Evolutionary conservation across 2,888 invertebrate species (phyloP), one percentile per base, ranked within the genome.

Genomic region (Dioctria linearis): DNA sequence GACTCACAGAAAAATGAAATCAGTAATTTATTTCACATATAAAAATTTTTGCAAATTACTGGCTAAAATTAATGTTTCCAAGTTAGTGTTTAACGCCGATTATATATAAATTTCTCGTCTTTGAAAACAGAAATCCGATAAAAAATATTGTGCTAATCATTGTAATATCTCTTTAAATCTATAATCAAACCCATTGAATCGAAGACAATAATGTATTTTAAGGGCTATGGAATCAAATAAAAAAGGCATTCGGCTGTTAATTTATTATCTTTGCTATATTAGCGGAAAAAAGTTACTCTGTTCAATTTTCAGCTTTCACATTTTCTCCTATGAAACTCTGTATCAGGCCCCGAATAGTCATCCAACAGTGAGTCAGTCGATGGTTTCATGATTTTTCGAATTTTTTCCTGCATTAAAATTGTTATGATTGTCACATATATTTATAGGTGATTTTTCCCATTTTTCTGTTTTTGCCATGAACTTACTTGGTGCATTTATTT

Each of bases 341-440:
- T 57, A 57, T 65, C 65, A 40, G 39, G 40, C 65, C 39, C 37
- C 39, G 13, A n/a, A 39, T 2, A 65, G 9, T 11, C 37, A 9
- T 5, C n/a, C 40, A 6, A 5, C 59, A 59, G 11, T 25, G 40
- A 11, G 39, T n/a, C 37, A n/a, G 40, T 40, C 37, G 13, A 39
- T 6, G 65, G n/a, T n/a, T 40, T 39, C 40, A 40, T 13, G 65
- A 65, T 39, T 65, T 65, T 65, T 65, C 65, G 65, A 5, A 40
- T 40, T 65, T 65, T 65, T 65, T 65, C 13, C 40, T 40, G 5
- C 65, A 65, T 65, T 65, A 65, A 37, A 37, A 65, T 65, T 65
- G 65, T 65, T 65, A 65, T 65, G 65, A 65, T 65, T 65, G 65
- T 65, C 65, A 65, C 65, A 65, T 65, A 51, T 51, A 39, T 65